Base-by-base conservation (phyloP, 2,888 invertebrate genomes). In the Drosophila diplacantha region DNA sequence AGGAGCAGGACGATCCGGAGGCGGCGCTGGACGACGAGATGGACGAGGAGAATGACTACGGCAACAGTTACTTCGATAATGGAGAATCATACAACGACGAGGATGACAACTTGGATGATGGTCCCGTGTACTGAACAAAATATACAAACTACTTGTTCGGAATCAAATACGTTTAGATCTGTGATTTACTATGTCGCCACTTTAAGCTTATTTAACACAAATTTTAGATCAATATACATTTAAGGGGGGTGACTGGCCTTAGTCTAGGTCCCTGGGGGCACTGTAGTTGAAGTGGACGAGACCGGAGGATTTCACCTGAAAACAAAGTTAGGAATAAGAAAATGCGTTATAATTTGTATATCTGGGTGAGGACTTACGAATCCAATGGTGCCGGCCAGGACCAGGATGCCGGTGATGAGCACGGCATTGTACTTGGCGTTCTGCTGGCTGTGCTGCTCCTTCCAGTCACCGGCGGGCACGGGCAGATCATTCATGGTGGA, bases 31-130 rank as follows among this genome's bases (percentile, higher is more conserved):
- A 95, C 79, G 93, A 95, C 84, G 95, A 96, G 87, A 93, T 95
- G 91, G 96, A 96, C 85, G 95, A 95, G 82, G 96, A 95, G 20
- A 96, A 95, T 22, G 95, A 96, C 86, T 96, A 96, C 85, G 94
- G 93, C 0, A 94, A 95, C 78, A 95, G 93, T 84, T 95, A 95
- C 86, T 96, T 96, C 87, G 95, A 96, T 85, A 95, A 95, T 87
- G 96, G 95, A 2, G 96, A 96, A 88, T 92, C 91, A 31, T 95
- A 94, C 85, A 95, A 95, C 85, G 95, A 95, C 65, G 95, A 96
- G 75, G 95, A 95, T 83, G 95, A 96, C 78, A 94, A 94, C 85
- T 88, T 94, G 68, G 95, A 95, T 86, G 95, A 95, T 89, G 95
- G 94, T 14, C 94, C 95, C 47, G 91, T 94, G 61, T 95, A 94